Evolutionary conservation across 2,888 invertebrate species (phyloP), one percentile per base, ranked within the genome.

Genomic region (Coecobrya sp.): DNA sequence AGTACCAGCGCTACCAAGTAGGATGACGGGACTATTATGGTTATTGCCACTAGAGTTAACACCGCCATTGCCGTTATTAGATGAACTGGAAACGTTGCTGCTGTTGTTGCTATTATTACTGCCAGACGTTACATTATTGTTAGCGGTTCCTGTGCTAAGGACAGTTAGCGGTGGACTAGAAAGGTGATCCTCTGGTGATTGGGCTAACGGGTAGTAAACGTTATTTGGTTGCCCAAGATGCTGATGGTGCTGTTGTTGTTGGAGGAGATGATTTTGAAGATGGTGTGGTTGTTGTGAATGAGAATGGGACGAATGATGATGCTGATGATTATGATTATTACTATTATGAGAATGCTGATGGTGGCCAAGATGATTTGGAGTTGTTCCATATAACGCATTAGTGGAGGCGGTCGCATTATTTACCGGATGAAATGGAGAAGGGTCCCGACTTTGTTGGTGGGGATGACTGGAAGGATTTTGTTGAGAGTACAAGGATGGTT

Each of bases 261-360:
- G 94, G 19, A 87, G 93, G 27, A 86, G 93, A 70, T 93, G 93
- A 86, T 92, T 93, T 91, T 93, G 94, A 65, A 92, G 93, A 79
- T 93, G 93, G 79, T 93, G 93, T n/a, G 86, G 91, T 45, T 86
- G 87, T 81, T 85, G 90, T 45, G 86, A 85, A 73, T 81, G 90
- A 65, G 86, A 85, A 62, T 81, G 91, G 49, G 81, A 59, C 79
- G 92, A 68, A 22, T 70, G 79, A 62, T 87, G 86, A 86, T 65
- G 62, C 19, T 65, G 86, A 70, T 86, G 86, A 91, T 86, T 55
- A 91, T 87, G 59, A 73, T 91, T 87, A 87, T 87, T 81, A 89
- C 68, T 91, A 36, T 82, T 88, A 89, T 86, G 96, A 96, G 84
- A 84, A 76, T 86, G 89, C 59, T 79, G 81, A 59, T 79, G 93